Evolutionary conservation across 2,888 invertebrate genomes (phyloP).

Genomic region (Drosophila hawaiiensis): DNA sequence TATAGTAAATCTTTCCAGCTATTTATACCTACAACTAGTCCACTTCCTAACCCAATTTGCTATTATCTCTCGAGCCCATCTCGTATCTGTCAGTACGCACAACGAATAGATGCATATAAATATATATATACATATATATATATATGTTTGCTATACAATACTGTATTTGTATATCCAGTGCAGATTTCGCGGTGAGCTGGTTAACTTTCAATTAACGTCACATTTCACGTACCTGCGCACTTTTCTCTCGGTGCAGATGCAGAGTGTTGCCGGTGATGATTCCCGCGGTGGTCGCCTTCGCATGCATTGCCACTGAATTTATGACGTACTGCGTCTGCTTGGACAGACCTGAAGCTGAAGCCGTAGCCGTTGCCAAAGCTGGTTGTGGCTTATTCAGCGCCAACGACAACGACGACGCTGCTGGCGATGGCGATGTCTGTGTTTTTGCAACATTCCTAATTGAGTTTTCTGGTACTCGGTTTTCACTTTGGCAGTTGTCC

Average conservation of each 20-base stretch:
- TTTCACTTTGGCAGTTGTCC: conserved; percentile 72
- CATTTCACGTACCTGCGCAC: conserved; percentile 71
- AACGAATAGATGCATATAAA: neutral
- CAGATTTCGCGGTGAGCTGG: conserved; percentile 23
- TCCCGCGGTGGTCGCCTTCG: conserved; percentile 71
- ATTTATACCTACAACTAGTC: no score
- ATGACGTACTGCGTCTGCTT: conserved; percentile 74
- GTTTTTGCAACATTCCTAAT: conserved; percentile 72
- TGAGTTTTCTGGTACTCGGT: conserved; percentile 76
- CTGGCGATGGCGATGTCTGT: conserved; percentile 37
- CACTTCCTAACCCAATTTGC: fast-evolving
- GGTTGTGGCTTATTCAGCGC: conserved; percentile 27
- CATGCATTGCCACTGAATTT: conserved; percentile 74
- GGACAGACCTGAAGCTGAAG: conserved; percentile 36
- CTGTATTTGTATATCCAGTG: neutral
- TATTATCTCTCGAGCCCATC: neutral
- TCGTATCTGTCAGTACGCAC: neutral
- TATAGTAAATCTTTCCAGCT: neutral
- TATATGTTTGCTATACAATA: neutral
- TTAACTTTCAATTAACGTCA: conserved; percentile 66
- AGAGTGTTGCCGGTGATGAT: conserved; percentile 70
- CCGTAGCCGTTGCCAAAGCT: neutral
- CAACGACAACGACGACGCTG: conserved; percentile 14
- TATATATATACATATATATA: neutral
- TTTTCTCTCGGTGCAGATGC: conserved; percentile 66